Evolutionary conservation across 2,797 vertebrate species (phyloP).

Genomic region (Oreochromis grahami): DNA sequence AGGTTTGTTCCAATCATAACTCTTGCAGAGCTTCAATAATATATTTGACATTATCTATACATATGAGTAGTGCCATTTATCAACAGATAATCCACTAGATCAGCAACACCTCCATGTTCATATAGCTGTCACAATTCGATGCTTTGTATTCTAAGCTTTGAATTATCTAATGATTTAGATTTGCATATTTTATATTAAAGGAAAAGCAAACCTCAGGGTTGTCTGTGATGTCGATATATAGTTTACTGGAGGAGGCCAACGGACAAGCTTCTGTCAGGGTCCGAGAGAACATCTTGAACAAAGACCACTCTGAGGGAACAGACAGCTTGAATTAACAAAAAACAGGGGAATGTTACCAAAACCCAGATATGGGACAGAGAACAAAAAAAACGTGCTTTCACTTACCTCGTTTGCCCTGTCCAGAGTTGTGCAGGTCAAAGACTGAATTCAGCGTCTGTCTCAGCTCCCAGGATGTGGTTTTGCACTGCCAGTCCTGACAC

Average conservation of each 20-base stretch:
- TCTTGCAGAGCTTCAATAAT: neutral
- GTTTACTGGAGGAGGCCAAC: slow-evolving; percentile 89
- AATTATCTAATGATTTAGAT: neutral
- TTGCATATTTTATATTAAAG: neutral
- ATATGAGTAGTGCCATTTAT: neutral
- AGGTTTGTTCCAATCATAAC: neutral
- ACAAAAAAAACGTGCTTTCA: neutral
- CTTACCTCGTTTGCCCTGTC: slow-evolving; percentile 89
- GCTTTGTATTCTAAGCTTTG: neutral
- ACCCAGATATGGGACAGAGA: neutral
- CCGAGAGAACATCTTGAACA: slow-evolving; percentile 97
- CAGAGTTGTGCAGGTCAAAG: slow-evolving; percentile 87
- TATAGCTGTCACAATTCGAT: neutral
- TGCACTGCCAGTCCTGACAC: slow-evolving; percentile 86
- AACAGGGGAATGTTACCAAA: neutral
- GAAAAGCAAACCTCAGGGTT: slow-evolving; percentile 78
- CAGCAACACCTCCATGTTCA: neutral
- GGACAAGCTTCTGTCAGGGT: slow-evolving; percentile 93
- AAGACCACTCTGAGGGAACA: slow-evolving; percentile 87
- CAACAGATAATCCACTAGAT: neutral
- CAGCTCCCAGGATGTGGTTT: slow-evolving; percentile 88
- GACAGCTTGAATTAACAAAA: neutral
- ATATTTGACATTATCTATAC: neutral
- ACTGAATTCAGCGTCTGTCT: slow-evolving; percentile 93
- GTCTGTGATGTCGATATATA: slow-evolving; percentile 90